Percentiles rank a stretch among this genome's conserved stretches.
Evolutionary conservation across 2,888 invertebrate genomes (phyloP).

Genomic region (Allolobophora icterica): DNA sequence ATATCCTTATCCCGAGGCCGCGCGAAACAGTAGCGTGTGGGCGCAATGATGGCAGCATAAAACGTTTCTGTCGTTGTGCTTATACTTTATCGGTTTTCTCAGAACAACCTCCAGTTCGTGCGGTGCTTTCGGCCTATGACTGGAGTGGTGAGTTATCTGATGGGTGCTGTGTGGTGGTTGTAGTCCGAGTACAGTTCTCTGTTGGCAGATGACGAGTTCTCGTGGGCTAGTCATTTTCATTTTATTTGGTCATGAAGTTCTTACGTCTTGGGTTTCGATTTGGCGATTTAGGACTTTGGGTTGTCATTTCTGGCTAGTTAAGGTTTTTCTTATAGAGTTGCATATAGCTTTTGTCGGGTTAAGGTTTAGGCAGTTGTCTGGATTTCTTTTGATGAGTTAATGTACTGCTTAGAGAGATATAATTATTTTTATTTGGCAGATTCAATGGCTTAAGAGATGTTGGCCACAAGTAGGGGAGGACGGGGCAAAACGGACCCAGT

Average conservation of each 20-base stretch:
- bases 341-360: not conserved
- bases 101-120: not conserved
- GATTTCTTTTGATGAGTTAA: too few species aligned
- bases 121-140: not conserved
- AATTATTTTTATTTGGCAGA: not conserved
- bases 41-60: not conserved
- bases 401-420: not conserved
- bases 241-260: not conserved
- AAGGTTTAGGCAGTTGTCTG: not conserved
- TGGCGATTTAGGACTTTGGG: not conserved
- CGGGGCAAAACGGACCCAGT: too few species aligned
- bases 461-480: not conserved
- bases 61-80: not conserved
- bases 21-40: not conserved
- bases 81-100: not conserved
- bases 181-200: not conserved
- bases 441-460: not conserved
- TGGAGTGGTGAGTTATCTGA: not conserved
- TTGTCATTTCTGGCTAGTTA: not conserved
- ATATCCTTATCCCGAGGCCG: not conserved
- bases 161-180: not conserved
- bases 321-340: not conserved
- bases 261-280: not conserved
- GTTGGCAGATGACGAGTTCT: not conserved
- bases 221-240: not conserved